These are phyloP conservation scores for Thunnus albacares DNA, from an alignment of 2,797 vertebrate species.

Conservation along the genomic window DNA sequence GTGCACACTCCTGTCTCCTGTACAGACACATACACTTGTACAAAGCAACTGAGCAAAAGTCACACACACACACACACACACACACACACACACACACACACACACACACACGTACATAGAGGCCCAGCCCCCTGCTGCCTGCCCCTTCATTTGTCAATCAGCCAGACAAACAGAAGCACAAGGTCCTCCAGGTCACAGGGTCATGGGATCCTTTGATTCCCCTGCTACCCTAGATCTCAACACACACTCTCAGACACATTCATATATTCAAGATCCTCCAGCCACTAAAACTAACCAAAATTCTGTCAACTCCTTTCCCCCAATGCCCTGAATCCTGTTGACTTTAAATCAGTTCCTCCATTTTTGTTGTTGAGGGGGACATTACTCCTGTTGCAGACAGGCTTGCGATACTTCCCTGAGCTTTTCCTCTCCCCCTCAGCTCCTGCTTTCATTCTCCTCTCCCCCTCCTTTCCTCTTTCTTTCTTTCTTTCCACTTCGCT, in stretches of 20 bases:
- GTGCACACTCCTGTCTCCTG: constrained; percentile 2
- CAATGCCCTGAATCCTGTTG: constrained; percentile 43
- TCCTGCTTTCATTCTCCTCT: constrained; percentile 24
- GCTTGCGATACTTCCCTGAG: constrained; percentile 45
- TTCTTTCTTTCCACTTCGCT: constrained; percentile 36
- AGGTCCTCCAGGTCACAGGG: constrained; percentile 79
- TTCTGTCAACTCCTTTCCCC: constrained; percentile 44
- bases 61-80: constrained; percentile 15
- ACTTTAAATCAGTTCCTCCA: constrained; percentile 45
- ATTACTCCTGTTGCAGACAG: constrained; percentile 55
- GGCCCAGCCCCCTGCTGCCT: constrained; percentile 66
- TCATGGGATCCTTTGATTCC: constrained; percentile 79
- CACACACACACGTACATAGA: constrained; percentile 43
- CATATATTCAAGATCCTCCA: constrained; percentile 14
- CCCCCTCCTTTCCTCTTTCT: constrained; percentile 18
- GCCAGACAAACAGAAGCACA: constrained; percentile 86
- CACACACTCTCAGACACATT: constrained; percentile 24
- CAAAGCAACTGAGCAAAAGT: constrained; percentile 13
- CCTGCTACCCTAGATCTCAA: constrained; percentile 51
- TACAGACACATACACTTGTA: not conserved
- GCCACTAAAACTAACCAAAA: constrained; percentile 16
- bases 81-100: constrained; percentile 39
- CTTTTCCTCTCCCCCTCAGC: constrained; percentile 39
- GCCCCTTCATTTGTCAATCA: constrained; percentile 84
- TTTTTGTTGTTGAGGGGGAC: constrained; percentile 41